Conservation (phyloP, 2,888 invertebrate genomes). For the Timandra comae region DNA sequence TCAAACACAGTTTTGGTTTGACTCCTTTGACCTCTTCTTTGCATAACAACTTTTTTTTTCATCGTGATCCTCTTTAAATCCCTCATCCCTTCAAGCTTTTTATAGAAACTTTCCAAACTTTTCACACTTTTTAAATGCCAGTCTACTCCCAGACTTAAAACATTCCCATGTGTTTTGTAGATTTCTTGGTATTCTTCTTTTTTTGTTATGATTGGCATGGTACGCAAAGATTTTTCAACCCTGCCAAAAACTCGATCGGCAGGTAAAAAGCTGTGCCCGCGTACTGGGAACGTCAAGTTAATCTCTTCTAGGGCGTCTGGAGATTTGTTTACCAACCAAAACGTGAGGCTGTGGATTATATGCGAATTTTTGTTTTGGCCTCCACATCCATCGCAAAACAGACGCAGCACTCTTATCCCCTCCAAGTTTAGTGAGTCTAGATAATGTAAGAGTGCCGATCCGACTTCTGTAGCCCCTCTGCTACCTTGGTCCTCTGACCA, state of each 20-base stretch:
- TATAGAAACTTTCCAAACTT: slow-evolving; percentile 5
- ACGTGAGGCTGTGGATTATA: slow-evolving; percentile 25
- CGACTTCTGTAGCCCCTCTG: slow-evolving; percentile 23
- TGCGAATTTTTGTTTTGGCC: slow-evolving; percentile 8
- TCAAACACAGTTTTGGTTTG: background rate
- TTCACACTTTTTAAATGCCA: slow-evolving; percentile 9
- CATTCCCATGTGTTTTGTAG: slow-evolving; percentile 13
- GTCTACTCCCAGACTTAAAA: slow-evolving; percentile 9
- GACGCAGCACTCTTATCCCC: no score
- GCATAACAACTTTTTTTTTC: slow-evolving; percentile 8
- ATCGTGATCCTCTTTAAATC: slow-evolving; percentile 9
- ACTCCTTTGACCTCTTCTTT: slow-evolving; percentile 3
- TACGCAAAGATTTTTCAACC: slow-evolving; percentile 17
- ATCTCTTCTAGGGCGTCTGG: slow-evolving; percentile 19
- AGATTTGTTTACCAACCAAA: slow-evolving; percentile 21
- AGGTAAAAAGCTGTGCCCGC: slow-evolving; percentile 19
- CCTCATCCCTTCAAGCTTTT: slow-evolving; percentile 9
- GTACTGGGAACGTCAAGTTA: slow-evolving; percentile 12
- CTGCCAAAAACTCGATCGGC: slow-evolving; percentile 20
- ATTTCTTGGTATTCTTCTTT: slow-evolving; percentile 13
- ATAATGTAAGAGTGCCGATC: no score
- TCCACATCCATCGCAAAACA: slow-evolving; percentile 1
- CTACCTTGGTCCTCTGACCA: slow-evolving; percentile 28
- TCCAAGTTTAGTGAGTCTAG: no score
- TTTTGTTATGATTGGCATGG: slow-evolving; percentile 7